Evolutionary conservation across 2,797 vertebrate species (phyloP).

Genomic region (Tenualosa thibaudeaui): DNA sequence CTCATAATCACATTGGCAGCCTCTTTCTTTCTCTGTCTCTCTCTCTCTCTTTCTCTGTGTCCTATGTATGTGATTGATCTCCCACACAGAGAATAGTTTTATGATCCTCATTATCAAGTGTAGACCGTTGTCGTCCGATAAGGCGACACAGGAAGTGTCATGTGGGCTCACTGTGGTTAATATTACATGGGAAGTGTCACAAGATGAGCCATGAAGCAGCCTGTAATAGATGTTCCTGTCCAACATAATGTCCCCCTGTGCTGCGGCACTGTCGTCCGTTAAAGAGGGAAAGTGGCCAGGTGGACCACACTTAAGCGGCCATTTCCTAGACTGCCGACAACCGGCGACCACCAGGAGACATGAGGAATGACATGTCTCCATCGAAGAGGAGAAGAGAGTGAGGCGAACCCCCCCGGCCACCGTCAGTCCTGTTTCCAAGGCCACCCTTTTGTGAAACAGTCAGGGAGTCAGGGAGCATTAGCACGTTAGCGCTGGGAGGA

Average conservation of each 20-base stretch:
- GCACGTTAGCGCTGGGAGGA: not conserved
- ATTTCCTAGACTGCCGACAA: not conserved
- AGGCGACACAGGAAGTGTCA: slow-evolving; percentile 19
- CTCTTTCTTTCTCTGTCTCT: slow-evolving; percentile 24
- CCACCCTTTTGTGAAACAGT: not conserved
- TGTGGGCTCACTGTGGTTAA: slow-evolving; percentile 34
- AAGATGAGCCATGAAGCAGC: slow-evolving; percentile 34
- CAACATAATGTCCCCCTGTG: slow-evolving; percentile 37
- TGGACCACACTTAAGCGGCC: not conserved
- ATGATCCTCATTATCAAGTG: slow-evolving; percentile 14
- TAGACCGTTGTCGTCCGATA: not conserved
- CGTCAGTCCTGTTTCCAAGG: not conserved
- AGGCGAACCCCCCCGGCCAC: not conserved
- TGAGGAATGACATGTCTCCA: not conserved
- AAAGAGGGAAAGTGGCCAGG: slow-evolving; percentile 11
- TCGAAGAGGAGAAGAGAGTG: not conserved
- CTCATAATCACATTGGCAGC: not conserved
- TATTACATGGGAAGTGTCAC: slow-evolving; percentile 45
- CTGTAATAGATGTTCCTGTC: slow-evolving; percentile 46
- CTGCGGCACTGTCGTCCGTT: slow-evolving; percentile 33
- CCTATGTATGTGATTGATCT: slow-evolving; percentile 10
- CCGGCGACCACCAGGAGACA: not conserved
- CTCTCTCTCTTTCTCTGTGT: slow-evolving; percentile 11
- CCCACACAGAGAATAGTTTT: not conserved
- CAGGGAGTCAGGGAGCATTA: not conserved